Evolutionary conservation across 2,797 vertebrate genomes (phyloP).

Genomic region (Prunella strophiata): DNA sequence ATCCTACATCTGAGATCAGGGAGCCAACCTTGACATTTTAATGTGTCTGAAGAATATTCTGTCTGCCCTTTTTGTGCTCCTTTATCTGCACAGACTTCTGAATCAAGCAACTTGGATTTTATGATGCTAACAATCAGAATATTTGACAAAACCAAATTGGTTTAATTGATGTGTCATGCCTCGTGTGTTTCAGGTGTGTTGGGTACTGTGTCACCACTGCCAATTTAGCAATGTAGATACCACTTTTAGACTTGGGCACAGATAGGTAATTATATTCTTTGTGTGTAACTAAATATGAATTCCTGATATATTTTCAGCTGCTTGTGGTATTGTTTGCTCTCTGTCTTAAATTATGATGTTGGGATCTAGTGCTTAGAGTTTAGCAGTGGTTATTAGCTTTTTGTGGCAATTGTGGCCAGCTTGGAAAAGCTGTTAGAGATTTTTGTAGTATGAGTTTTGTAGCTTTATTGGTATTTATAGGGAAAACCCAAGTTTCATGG

Average conservation of each 20-base stretch:
- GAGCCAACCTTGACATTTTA: not conserved
- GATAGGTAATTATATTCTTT: not conserved
- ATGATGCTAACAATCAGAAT: not conserved
- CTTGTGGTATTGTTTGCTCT: not conserved
- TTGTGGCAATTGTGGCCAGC: not conserved
- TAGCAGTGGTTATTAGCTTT: not conserved
- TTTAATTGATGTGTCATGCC: rapidly evolving
- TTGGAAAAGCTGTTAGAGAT: not conserved
- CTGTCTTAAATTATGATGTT: not conserved
- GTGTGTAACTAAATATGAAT: not conserved
- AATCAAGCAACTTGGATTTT: not conserved
- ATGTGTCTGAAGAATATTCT: not conserved
- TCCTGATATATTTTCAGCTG: not conserved
- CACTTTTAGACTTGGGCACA: not conserved
- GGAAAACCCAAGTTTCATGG: not conserved
- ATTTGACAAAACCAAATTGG: not conserved
- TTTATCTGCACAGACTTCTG: not conserved
- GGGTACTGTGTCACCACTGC: not conserved
- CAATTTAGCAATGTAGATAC: not conserved
- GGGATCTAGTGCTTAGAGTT: not conserved
- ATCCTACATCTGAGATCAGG: not conserved
- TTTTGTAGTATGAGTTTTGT: not conserved
- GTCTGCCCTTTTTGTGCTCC: not conserved
- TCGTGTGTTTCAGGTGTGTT: rapidly evolving
- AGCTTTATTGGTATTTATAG: not conserved